Conservation (phyloP, 2,113 vertebrate genomes). For the Nibea albiflora region DNA sequence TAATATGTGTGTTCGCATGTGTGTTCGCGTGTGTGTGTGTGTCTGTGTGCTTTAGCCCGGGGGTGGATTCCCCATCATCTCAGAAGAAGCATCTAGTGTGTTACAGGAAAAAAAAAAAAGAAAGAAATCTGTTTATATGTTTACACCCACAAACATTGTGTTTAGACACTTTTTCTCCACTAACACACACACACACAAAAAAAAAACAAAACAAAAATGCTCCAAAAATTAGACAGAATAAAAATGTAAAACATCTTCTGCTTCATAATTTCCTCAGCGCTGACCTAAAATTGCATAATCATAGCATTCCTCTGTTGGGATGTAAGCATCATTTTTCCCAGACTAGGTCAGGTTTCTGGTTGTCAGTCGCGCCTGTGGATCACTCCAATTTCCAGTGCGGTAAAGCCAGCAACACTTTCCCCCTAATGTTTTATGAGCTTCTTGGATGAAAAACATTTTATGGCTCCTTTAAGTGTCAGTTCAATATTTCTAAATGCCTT, state of each 20-base stretch:
- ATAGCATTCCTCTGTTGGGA: conserved; percentile 38
- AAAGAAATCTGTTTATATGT: neutral
- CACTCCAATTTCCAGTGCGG: conserved; percentile 52
- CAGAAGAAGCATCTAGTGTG: conserved; percentile 11
- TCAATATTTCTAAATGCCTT: conserved; percentile 39
- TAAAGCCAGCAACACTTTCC: conserved; percentile 42
- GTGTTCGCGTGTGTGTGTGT: conserved; percentile 5
- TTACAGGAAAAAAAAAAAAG: neutral
- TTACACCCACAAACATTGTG: conserved; percentile 17
- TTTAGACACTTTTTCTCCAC: neutral
- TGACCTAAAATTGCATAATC: conserved; percentile 52
- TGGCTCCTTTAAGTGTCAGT: conserved; percentile 39
- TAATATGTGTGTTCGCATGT: neutral
- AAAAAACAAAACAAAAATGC: neutral
- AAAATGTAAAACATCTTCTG: conserved; percentile 18
- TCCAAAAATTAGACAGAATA: neutral
- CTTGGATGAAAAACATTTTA: conserved; percentile 51
- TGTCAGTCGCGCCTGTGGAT: conserved; percentile 36
- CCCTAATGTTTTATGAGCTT: conserved; percentile 36
- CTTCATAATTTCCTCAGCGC: conserved; percentile 30
- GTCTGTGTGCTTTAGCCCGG: conserved; percentile 11
- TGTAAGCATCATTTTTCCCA: conserved; percentile 61
- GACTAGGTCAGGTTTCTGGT: conserved; percentile 58
- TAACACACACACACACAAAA: neutral
- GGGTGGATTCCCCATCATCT: conserved; percentile 26